Evolutionary conservation across 1,140 invertebrate species (phyloP), one percentile per base, ranked within the genome.

Genomic region (Cardiocondyla obscurior): DNA sequence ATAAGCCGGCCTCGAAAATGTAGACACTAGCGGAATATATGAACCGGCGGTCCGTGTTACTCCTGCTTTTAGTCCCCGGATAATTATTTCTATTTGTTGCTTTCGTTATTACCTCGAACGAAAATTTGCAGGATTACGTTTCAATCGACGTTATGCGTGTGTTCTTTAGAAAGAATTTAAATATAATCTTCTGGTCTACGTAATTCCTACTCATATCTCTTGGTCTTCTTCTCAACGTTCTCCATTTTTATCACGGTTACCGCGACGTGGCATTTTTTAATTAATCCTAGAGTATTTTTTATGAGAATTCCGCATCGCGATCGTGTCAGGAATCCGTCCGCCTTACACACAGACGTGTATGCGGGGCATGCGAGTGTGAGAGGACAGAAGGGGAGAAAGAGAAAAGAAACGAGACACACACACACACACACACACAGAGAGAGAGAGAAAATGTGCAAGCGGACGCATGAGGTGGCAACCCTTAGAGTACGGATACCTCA

Each of bases 261-360:
- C 72, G 36, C 65, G 83, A 89, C 88, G 82, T 87, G 90, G 91
- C 84, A 91, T 92, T 92, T 92, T 92, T 91, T 91, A 91, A 92
- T 92, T 91, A 91, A 92, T 91, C 88, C 89, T 69, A 72, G 84
- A 86, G 82, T 89, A 89, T 87, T 91, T 90, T 90, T 90, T 90
- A 92, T 91, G 88, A 89, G 89, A 91, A 91, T 92, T 92, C 91
- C 87, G 65, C 79, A 67, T 65, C 84, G 65, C 58, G 82, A 88
- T 89, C 85, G 88, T 87, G 85, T 87, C 88, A 76, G 79, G 86
- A 81, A 87, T 82, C 64, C 69, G 55, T 85, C 73, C 73, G 44
- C 60, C 25, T 33, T 53, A 30, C 39, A 81, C 12, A 25, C 33
- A 58, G 28, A 5, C 4, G 22, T 53, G 51, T 14, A 25, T 30